Conservation (phyloP, 1,140 invertebrate species). For the Cherax quadricarinatus region DNA sequence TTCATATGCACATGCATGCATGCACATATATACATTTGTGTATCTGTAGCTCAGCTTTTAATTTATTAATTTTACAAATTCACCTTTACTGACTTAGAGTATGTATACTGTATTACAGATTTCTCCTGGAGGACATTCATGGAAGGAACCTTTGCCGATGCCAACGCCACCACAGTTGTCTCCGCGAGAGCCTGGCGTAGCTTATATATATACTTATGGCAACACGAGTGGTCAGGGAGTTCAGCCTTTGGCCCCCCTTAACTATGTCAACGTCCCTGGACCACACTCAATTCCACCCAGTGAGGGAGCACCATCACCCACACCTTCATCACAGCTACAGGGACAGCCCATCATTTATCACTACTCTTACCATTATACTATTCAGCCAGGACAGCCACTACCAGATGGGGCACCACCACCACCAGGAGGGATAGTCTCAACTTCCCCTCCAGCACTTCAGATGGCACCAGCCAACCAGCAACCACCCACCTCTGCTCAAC, state of each 20-base stretch:
- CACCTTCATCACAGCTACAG: constrained; percentile 67
- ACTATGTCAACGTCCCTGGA: constrained; percentile 67
- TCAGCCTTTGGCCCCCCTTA: constrained; percentile 72
- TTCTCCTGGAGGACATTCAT: constrained; percentile 70
- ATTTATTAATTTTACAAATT: not conserved
- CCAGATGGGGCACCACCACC: constrained; percentile 72
- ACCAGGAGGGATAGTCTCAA: constrained; percentile 33
- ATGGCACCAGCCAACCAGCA: constrained; percentile 51
- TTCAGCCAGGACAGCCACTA: constrained; percentile 71
- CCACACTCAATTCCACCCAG: constrained; percentile 57
- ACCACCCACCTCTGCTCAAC: not conserved
- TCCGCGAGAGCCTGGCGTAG: constrained; percentile 72
- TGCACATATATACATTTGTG: not conserved
- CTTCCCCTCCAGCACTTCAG: constrained; percentile 65
- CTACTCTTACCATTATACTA: constrained; percentile 73
- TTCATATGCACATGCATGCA: not conserved
- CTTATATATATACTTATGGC: constrained; percentile 73
- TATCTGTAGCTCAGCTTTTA: not conserved
- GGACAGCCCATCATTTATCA: constrained; percentile 72
- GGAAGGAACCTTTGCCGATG: constrained; percentile 72
- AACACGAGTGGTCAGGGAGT: constrained; percentile 51
- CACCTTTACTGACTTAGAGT: not conserved
- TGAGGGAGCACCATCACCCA: constrained; percentile 71
- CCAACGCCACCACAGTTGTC: constrained; percentile 73
- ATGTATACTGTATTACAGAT: constrained; percentile 43